Evolutionary conservation across 2,797 vertebrate genomes (phyloP).

Genomic region (Spondyliosoma cantharus): DNA sequence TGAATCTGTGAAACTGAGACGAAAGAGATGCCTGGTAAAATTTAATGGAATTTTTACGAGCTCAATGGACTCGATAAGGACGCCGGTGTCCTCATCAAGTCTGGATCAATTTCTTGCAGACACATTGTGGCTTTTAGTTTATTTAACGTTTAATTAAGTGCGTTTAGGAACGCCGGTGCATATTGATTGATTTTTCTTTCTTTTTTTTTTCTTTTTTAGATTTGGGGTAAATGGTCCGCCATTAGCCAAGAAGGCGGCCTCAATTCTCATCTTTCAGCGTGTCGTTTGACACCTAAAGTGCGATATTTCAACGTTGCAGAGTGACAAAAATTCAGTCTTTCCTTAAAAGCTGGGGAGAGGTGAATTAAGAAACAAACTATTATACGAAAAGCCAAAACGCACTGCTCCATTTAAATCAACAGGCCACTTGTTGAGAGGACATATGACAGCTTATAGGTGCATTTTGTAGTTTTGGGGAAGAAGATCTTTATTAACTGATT

Average conservation of each 20-base stretch:
- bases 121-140: slow-evolving; percentile 67
- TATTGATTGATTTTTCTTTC: slow-evolving; percentile 54
- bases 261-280: slow-evolving; percentile 27
- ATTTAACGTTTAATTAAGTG: slow-evolving; percentile 70
- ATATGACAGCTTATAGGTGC: neutral
- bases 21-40: slow-evolving; percentile 64
- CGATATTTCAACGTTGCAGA: slow-evolving; percentile 15
- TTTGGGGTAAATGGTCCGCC: slow-evolving; percentile 9
- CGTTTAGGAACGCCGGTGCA: slow-evolving; percentile 34
- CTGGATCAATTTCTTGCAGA: slow-evolving; percentile 66
- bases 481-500: no score
- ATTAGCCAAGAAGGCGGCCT: slow-evolving; percentile 14
- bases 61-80: slow-evolving; percentile 68
- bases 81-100: slow-evolving; percentile 58
- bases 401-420: slow-evolving; percentile 20
- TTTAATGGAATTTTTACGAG: slow-evolving; percentile 78
- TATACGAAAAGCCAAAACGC: slow-evolving; percentile 2
- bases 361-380: slow-evolving; percentile 7
- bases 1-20: slow-evolving; percentile 71
- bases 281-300: slow-evolving; percentile 17
- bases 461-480: no score
- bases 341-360: slow-evolving; percentile 25
- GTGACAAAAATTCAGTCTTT: slow-evolving; percentile 11
- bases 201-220: neutral
- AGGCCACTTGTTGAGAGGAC: slow-evolving; percentile 2